phyloP scores from a whole-genome alignment of 2,888 invertebrate genomes.

The Agelastica alni region DNA sequence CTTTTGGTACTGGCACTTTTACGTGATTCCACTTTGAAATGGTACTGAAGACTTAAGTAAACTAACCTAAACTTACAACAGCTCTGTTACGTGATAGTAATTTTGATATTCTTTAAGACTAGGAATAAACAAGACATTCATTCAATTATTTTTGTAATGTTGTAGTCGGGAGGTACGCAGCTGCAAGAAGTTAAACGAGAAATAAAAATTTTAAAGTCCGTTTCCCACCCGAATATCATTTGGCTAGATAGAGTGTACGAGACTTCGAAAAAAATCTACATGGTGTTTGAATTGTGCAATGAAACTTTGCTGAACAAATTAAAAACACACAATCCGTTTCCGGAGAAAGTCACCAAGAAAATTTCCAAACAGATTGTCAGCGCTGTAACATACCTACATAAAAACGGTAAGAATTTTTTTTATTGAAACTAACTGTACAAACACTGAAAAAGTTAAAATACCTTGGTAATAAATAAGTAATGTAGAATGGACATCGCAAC shows the following conservation, averaged over 20 bases:
- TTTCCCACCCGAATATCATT: conserved; percentile 63
- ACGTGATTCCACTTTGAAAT: too few species aligned
- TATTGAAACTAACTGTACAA: too few species aligned
- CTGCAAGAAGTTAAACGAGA: conserved; percentile 55
- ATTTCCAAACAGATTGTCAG: conserved; percentile 52
- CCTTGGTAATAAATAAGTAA: too few species aligned
- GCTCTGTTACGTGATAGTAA: too few species aligned
- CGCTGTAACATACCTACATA: conserved; percentile 56
- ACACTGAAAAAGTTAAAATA: too few species aligned
- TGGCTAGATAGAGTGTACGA: conserved; percentile 61
- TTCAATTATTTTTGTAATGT: background rate
- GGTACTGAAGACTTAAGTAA: too few species aligned
- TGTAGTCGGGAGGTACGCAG: conserved; percentile 13
- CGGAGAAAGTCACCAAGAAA: conserved; percentile 49
- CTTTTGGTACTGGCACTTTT: too few species aligned
- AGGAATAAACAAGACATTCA: background rate
- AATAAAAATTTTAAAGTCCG: conserved; percentile 61
- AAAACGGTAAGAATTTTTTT: conserved; percentile 52
- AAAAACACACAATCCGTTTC: conserved; percentile 47
- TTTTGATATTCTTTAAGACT: too few species aligned
- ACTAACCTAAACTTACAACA: too few species aligned
- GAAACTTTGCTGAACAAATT: conserved; percentile 57
- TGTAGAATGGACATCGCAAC: too few species aligned
- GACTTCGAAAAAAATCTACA: conserved; percentile 60
- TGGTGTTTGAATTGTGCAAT: conserved; percentile 61